phyloP scores from a whole-genome alignment of 2,888 invertebrate genomes.

The Allygus modestus region DNA sequence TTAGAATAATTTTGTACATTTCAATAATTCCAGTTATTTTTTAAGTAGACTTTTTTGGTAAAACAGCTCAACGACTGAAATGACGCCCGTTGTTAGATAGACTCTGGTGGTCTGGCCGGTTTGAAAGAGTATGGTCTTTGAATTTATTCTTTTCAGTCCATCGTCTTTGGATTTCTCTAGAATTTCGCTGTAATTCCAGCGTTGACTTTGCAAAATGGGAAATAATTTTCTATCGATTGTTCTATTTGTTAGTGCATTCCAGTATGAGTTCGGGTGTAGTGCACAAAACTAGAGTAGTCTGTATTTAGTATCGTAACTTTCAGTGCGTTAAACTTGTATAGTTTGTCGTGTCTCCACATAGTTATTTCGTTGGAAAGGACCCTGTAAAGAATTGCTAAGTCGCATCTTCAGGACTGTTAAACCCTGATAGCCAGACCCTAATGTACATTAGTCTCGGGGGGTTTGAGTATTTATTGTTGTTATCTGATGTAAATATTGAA shows the following conservation, averaged over 20 bases:
- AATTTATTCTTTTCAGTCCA: background rate
- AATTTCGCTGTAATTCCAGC: background rate
- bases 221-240: background rate
- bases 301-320: background rate
- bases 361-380: conserved; percentile 35
- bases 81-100: background rate
- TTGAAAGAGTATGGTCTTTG: background rate
- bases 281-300: conserved; percentile 11
- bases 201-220: background rate
- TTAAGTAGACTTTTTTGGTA: conserved; percentile 18
- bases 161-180: background rate
- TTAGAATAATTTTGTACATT: conserved; percentile 24
- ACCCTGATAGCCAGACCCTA: background rate
- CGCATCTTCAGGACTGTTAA: conserved; percentile 5
- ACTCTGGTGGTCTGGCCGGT: background rate
- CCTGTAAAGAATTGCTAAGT: conserved; percentile 18
- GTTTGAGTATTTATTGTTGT: conserved; percentile 47
- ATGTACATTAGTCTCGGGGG: background rate
- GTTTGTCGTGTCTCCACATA: background rate
- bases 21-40: conserved; percentile 15
- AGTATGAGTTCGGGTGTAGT: conserved; percentile 15
- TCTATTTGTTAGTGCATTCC: conserved; percentile 13
- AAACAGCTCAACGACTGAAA: background rate
- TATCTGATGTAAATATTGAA: conserved; percentile 50
- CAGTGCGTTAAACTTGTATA: background rate